Conservation (phyloP, 2,797 vertebrate species). For the Artibeus lituratus region DNA sequence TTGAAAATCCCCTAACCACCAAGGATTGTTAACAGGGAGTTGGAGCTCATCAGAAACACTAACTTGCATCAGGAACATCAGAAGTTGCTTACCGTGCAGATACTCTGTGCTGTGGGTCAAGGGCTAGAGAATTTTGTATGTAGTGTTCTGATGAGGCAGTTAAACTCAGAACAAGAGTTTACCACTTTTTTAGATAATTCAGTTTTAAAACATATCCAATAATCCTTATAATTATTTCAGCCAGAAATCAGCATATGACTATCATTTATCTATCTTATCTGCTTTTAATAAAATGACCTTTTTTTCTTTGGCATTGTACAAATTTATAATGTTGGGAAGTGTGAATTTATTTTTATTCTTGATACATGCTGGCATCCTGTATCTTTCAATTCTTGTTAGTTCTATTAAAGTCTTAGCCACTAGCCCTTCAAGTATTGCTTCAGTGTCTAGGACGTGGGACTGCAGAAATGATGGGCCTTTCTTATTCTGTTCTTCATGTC, state of each 20-base stretch:
- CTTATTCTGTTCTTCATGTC: background rate
- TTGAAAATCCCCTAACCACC: background rate
- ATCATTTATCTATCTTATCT: background rate
- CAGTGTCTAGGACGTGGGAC: background rate
- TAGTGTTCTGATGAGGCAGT: background rate
- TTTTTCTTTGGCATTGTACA: background rate
- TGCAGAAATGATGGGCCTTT: background rate
- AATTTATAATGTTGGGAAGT: background rate
- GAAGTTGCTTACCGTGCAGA: background rate
- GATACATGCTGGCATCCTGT: background rate
- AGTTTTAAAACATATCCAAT: background rate
- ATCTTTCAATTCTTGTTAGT: background rate
- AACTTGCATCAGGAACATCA: background rate
- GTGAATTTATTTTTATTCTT: background rate
- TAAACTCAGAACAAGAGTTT: background rate
- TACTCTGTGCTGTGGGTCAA: background rate
- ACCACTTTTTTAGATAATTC: background rate
- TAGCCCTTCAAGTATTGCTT: background rate
- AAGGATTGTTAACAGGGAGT: constrained; percentile 20
- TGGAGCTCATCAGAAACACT: background rate
- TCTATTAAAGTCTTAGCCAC: background rate
- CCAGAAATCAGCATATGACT: background rate
- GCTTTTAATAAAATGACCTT: background rate
- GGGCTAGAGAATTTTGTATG: background rate
- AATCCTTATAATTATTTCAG: constrained; percentile 3